These are phyloP conservation scores for Anodontia alba DNA, from an alignment of 2,888 invertebrate genomes.

Conservation along the genomic window DNA sequence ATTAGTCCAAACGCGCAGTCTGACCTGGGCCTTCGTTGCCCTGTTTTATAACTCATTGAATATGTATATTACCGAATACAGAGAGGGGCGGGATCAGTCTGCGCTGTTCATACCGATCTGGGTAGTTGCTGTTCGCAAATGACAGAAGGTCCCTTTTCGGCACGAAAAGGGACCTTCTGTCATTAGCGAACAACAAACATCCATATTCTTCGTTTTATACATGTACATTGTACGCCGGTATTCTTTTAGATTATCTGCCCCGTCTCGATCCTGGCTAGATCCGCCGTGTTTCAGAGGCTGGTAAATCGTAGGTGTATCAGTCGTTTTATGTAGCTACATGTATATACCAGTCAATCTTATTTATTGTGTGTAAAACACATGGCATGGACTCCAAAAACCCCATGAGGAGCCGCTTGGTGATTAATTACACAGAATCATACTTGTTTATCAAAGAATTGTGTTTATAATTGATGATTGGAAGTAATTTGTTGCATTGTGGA, in stretches of 20 bases:
- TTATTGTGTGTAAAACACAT: neutral
- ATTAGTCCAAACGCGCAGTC: too few relatives aligned
- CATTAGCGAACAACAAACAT: too few relatives aligned
- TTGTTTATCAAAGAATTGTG: neutral
- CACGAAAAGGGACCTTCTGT: too few relatives aligned
- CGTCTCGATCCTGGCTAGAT: neutral
- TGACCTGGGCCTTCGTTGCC: too few relatives aligned
- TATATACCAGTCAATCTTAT: constrained; percentile 11
- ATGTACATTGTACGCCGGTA: too few relatives aligned
- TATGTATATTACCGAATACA: too few relatives aligned
- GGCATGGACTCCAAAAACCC: neutral
- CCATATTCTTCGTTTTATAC: too few relatives aligned
- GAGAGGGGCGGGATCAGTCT: too few relatives aligned
- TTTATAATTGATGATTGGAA: neutral
- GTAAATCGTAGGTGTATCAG: constrained; percentile 5
- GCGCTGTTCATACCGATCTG: too few relatives aligned
- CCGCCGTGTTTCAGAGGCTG: constrained; percentile 15
- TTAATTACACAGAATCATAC: neutral
- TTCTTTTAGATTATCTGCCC: neutral
- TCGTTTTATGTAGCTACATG: neutral
- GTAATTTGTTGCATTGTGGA: neutral
- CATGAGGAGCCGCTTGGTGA: neutral
- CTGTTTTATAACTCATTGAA: too few relatives aligned
- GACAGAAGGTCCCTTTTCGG: too few relatives aligned
- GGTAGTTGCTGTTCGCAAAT: too few relatives aligned